phyloP scores from a whole-genome alignment of 1,140 invertebrate genomes.

The Drosophila tani region DNA sequence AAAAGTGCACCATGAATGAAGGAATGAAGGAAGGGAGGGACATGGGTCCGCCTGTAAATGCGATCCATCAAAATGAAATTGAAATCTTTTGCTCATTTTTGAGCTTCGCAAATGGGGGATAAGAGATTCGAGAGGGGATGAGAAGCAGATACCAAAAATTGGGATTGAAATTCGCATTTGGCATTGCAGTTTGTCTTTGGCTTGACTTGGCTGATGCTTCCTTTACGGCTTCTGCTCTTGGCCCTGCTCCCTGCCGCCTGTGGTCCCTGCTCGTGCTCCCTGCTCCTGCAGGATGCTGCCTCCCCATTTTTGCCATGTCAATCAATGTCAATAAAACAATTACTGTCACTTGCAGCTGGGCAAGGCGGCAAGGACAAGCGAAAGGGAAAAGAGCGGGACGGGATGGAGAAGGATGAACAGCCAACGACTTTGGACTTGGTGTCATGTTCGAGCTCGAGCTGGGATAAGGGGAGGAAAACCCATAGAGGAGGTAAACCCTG shows the following conservation, averaged over 20 bases:
- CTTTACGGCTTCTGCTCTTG: conserved; percentile 4
- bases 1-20: conserved; percentile 47
- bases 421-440: conserved; percentile 56
- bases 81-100: conserved; percentile 84
- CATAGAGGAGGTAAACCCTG: conserved; percentile 1
- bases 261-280: not conserved
- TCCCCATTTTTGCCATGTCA: conserved; percentile 64
- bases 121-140: not conserved
- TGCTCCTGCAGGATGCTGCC: conserved; percentile 20
- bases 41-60: conserved; percentile 36
- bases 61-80: conserved; percentile 83
- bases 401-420: conserved; percentile 30
- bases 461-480: not conserved
- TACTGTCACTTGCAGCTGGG: conserved; percentile 83
- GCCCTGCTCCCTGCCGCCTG: conserved; percentile 7
- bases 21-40: conserved; percentile 6
- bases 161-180: conserved; percentile 63
- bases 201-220: conserved; percentile 63
- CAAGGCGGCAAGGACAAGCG: conserved; percentile 46
- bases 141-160: conserved; percentile 37
- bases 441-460: conserved; percentile 60
- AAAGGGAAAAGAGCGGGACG: conserved; percentile 14
- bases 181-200: conserved; percentile 81
- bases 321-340: conserved; percentile 85
- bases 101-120: conserved; percentile 43